phyloP scores from a whole-genome alignment of 2,888 invertebrate species.

The Homarus gammarus region DNA sequence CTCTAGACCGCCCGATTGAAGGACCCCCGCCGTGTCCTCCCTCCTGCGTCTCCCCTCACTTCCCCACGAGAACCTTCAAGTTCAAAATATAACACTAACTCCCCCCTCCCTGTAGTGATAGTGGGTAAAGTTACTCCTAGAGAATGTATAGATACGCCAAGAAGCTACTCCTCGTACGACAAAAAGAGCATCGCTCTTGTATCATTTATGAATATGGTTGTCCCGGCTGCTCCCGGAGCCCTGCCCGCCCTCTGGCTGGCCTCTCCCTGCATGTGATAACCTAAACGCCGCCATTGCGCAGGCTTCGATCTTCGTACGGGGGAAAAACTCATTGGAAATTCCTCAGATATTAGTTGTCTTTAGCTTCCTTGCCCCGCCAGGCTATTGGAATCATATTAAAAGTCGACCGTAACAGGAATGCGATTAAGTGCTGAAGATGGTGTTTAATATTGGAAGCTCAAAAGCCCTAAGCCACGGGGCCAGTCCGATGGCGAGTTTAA shows the following conservation, averaged over 20 bases:
- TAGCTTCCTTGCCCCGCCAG: conserved; percentile 68
- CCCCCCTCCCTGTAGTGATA: neutral
- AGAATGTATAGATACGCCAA: neutral
- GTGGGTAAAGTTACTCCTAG: conserved; percentile 21
- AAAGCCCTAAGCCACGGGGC: conserved; percentile 46
- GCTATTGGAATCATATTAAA: conserved; percentile 75
- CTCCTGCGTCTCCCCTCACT: no score
- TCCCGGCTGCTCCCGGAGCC: neutral
- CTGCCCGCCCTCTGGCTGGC: no score
- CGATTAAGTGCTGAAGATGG: conserved; percentile 75
- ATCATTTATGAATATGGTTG: conserved; percentile 19
- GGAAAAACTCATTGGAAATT: conserved; percentile 68
- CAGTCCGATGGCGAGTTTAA: conserved; percentile 33
- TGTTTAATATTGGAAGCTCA: conserved; percentile 69
- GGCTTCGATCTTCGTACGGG: conserved; percentile 47
- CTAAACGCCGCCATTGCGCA: conserved; percentile 39
- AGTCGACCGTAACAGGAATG: conserved; percentile 75
- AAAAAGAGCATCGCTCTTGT: conserved; percentile 10
- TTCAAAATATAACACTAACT: no score
- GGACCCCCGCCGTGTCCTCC: no score
- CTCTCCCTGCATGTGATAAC: conserved; percentile 35
- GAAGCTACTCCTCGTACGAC: neutral
- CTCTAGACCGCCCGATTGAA: no score
- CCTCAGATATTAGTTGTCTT: conserved; percentile 73
- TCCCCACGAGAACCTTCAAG: no score